Evolutionary conservation across 2,888 invertebrate genomes (phyloP).

Genomic region (Cecidostiba fungosa): DNA sequence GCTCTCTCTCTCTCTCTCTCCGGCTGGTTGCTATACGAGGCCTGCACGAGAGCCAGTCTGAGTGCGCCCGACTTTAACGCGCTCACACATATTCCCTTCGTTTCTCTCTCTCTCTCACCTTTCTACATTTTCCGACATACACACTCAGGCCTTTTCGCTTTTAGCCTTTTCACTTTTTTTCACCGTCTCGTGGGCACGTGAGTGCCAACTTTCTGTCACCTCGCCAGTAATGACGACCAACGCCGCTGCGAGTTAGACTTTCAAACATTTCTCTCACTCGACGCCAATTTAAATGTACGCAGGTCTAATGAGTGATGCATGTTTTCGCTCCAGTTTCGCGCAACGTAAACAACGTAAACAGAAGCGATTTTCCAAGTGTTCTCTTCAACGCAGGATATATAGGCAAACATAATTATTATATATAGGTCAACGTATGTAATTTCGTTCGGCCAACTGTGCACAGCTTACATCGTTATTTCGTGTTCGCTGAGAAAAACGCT

Average conservation of each 20-base stretch:
- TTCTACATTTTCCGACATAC: not conserved
- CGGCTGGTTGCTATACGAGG: not conserved
- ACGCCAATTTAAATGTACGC: not conserved
- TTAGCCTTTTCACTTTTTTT: slow-evolving; percentile 40
- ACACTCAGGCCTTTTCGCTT: not conserved
- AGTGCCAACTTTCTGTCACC: slow-evolving; percentile 63
- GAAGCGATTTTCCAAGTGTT: not conserved
- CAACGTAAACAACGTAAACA: not conserved
- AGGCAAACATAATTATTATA: not conserved
- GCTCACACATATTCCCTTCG: not conserved
- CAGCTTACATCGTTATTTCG: no score
- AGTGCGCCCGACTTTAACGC: slow-evolving; percentile 21
- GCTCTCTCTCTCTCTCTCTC: no score
- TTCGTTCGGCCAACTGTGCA: no score
- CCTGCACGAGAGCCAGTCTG: slow-evolving; percentile 13
- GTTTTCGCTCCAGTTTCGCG: not conserved
- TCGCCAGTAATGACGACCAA: slow-evolving; percentile 67
- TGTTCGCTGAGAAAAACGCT: no score
- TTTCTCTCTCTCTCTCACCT: not conserved
- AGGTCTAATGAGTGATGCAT: not conserved
- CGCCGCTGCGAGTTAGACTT: not conserved
- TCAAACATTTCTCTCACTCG: slow-evolving; percentile 34
- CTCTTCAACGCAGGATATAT: not conserved
- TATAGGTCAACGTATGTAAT: no score
- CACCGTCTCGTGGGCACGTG: slow-evolving; percentile 58